Conservation (phyloP, 2,797 vertebrate genomes). For the Ctenochaetus hawaiiensis region DNA sequence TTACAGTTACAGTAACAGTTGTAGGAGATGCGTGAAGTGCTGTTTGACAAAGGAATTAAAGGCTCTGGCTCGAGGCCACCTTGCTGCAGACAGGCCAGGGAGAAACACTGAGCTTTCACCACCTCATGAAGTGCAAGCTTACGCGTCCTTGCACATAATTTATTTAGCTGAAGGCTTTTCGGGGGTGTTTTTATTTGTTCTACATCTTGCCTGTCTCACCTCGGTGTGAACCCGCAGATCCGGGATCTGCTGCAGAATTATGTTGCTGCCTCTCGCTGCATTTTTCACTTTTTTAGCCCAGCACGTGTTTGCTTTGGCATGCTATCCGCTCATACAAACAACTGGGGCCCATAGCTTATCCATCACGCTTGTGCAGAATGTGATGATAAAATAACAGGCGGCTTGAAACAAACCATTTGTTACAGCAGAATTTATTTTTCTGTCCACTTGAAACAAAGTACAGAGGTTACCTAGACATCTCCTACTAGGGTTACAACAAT, state of each 20-base stretch:
- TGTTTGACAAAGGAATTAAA: slow-evolving; percentile 85
- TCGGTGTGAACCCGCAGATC: slow-evolving; percentile 91
- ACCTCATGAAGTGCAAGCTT: slow-evolving; percentile 79
- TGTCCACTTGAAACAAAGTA: slow-evolving; percentile 81
- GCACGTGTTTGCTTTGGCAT: slow-evolving; percentile 96
- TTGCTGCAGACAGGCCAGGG: slow-evolving; percentile 69
- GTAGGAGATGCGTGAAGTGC: slow-evolving; percentile 79
- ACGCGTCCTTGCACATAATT: slow-evolving; percentile 88
- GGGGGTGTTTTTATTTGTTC: slow-evolving; percentile 93
- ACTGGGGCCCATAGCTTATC: slow-evolving; percentile 90
- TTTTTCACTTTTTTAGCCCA: slow-evolving; percentile 72
- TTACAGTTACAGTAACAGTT: slow-evolving; percentile 57
- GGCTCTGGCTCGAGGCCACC: slow-evolving; percentile 81
- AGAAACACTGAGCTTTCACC: slow-evolving; percentile 79
- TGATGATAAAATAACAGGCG: slow-evolving; percentile 95
- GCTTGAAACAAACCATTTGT: slow-evolving; percentile 95
- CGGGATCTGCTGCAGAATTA: slow-evolving; percentile 88
- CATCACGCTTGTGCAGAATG: slow-evolving; percentile 94
- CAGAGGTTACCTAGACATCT: slow-evolving; percentile 82
- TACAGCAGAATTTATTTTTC: slow-evolving; percentile 81
- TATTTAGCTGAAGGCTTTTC: slow-evolving; percentile 90
- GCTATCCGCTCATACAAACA: slow-evolving; percentile 91
- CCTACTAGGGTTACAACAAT: slow-evolving; percentile 84
- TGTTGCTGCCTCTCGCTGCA: slow-evolving; percentile 86
- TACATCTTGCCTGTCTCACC: slow-evolving; percentile 93